Percentiles rank a stretch among this genome's conserved stretches.
phyloP scores from a whole-genome alignment of 2,113 vertebrate species.

The Paramisgurnus dabryanus region DNA sequence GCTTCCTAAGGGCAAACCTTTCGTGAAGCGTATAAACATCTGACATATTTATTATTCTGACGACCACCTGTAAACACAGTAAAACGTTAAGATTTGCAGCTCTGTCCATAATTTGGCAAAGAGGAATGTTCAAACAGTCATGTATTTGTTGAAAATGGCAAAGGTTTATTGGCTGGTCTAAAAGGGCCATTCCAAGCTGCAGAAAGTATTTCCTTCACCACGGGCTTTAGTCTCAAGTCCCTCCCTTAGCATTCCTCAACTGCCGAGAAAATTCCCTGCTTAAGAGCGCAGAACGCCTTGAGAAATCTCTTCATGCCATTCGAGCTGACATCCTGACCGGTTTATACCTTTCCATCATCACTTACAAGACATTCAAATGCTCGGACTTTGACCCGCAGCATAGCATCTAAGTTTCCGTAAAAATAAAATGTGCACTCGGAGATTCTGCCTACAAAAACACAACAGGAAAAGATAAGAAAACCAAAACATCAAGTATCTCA shows the following conservation, averaged over 20 bases:
- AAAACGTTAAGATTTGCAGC: constrained; percentile 9
- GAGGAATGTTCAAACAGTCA: constrained; percentile 52
- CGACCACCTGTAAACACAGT: constrained; percentile 7
- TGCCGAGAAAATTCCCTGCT: constrained; percentile 74
- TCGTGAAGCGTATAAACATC: background rate
- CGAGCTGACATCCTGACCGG: constrained; percentile 43
- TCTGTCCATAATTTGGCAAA: constrained; percentile 49
- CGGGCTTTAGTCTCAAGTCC: constrained; percentile 61
- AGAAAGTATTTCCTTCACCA: constrained; percentile 75
- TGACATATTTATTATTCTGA: constrained; percentile 15
- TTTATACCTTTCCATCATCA: constrained; percentile 29
- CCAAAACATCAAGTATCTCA: background rate
- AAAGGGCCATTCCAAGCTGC: constrained; percentile 68
- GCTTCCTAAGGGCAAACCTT: background rate
- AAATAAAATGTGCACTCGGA: background rate
- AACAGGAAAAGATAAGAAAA: constrained; percentile 8
- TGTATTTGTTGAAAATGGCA: constrained; percentile 58
- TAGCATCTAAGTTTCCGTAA: constrained; percentile 1
- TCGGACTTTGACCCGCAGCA: constrained; percentile 14
- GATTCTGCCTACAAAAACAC: background rate
- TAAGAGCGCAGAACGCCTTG: constrained; percentile 71
- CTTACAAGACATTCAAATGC: constrained; percentile 42
- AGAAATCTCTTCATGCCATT: constrained; percentile 62
- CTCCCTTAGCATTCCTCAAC: constrained; percentile 79
- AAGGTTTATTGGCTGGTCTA: constrained; percentile 68